phyloP scores from a whole-genome alignment of 2,113 vertebrate genomes.

The Solenodon paradoxus region DNA sequence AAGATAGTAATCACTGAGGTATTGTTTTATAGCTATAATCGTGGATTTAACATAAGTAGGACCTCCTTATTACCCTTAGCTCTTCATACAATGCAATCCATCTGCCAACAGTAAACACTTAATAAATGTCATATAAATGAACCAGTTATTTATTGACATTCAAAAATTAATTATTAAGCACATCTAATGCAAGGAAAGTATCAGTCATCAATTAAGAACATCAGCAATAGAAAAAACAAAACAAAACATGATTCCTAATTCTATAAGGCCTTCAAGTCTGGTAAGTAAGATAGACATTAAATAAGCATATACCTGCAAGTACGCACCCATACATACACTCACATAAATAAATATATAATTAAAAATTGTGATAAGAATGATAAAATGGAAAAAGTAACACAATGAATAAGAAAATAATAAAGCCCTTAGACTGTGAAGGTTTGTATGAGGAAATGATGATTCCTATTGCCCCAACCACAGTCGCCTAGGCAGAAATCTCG shows the following conservation, averaged over 20 bases:
- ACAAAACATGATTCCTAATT: background rate
- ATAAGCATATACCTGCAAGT: background rate
- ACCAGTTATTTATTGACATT: background rate
- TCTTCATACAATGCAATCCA: background rate
- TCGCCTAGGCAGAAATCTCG: background rate
- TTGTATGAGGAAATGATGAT: background rate
- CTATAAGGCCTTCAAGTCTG: background rate
- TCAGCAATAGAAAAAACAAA: background rate
- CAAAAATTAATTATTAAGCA: background rate
- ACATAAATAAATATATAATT: background rate
- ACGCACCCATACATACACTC: background rate
- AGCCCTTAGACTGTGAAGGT: background rate
- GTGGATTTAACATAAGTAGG: background rate
- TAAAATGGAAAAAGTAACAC: background rate
- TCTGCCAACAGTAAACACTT: background rate
- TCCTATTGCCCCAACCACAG: background rate
- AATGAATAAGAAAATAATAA: background rate
- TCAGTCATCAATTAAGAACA: background rate
- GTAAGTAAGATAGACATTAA: background rate
- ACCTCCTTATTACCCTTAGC: background rate
- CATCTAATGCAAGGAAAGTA: background rate
- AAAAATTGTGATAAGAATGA: background rate
- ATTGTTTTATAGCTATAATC: background rate
- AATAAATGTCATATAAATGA: background rate
- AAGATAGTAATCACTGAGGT: background rate